Evolutionary conservation across 1,140 invertebrate genomes (phyloP), one percentile per base, ranked within the genome.

Genomic region (Drosophila sproati): DNA sequence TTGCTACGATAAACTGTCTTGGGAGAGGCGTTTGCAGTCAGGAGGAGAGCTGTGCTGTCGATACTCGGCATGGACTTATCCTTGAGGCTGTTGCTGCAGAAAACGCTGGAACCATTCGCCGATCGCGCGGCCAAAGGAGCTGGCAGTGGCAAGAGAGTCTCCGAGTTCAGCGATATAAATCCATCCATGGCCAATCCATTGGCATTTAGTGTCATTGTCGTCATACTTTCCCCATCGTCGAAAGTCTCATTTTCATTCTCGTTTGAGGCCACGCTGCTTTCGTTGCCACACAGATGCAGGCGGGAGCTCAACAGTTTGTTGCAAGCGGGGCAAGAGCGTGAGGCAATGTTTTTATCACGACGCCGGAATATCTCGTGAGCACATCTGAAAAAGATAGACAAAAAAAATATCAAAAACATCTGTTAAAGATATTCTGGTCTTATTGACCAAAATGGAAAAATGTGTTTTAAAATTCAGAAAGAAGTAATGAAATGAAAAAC

Each of bases 331-430:
- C 95, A 95, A 0, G 91, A 75, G 12, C 91, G 52, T 93, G 86
- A 43, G 93, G 93, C 74, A 93, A 94, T 74, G 88, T 95, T 95
- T 77, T 95, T 95, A 72, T 95, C 95, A 29, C 95, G 93, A 59
- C 94, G 93, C 41, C 95, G 93, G 68, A 96, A 91, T 39, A 96
- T 94, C 73, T 96, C 95, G 80, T 96, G 94, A 20, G 95, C 95
- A 89, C 96, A 96, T 91, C 95, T 96, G 81, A 31, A 45, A 20
- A 20, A 20, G 20, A 20, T 20, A 45, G 7, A 41, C 34, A 8
- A 6, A 35, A 5, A 3, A 60, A 5, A 45, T 5, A 47, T 20
- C 20, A 59, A 43, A 52, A 52, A 52, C 12, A 63, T 20, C 5
- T 34, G 2, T 34, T 34, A 34, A 34, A 5, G 2, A 34, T 34